Percentiles rank a stretch among this genome's conserved stretches.
Evolutionary conservation across 2,797 vertebrate genomes (phyloP).

Genomic region (Myotis findleyi): DNA sequence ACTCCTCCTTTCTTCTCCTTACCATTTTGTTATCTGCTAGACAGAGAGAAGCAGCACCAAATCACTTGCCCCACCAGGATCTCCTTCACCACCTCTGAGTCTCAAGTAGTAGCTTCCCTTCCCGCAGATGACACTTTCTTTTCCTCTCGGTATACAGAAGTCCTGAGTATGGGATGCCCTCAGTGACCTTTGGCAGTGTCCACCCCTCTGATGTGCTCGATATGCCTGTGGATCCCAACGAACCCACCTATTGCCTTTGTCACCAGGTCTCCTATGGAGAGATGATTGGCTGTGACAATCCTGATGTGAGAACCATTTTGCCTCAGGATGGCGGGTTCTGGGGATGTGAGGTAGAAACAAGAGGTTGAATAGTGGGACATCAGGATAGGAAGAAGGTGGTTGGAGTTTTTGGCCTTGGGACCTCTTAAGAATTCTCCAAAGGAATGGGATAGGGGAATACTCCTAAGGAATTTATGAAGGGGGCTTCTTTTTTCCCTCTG

Average conservation of each 20-base stretch:
- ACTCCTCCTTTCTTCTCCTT: conserved; percentile 15
- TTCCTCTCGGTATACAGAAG: conserved; percentile 86
- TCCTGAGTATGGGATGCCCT: conserved; percentile 94
- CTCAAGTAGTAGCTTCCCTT: conserved; percentile 44
- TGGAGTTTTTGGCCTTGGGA: neutral
- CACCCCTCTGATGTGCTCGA: conserved; percentile 99
- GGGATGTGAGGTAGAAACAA: neutral
- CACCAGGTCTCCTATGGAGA: conserved; percentile 99
- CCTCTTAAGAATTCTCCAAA: neutral
- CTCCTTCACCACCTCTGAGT: neutral
- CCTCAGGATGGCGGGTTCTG: neutral
- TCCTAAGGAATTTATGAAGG: neutral
- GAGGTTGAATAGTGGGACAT: neutral
- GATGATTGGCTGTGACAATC: conserved; percentile 99
- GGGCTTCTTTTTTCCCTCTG: neutral
- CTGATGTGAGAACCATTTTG: conserved; percentile 92
- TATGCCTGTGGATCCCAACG: conserved; percentile 99
- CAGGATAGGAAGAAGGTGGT: neutral
- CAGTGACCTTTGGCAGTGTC: conserved; percentile 96
- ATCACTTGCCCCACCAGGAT: neutral
- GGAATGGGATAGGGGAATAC: neutral
- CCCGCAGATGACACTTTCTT: conserved; percentile 57
- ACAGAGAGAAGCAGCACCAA: neutral
- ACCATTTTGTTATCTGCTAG: neutral
- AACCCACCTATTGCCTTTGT: conserved; percentile 99